Evolutionary conservation across 2,113 vertebrate species (phyloP).

Genomic region (Hemiscyllium ocellatum): DNA sequence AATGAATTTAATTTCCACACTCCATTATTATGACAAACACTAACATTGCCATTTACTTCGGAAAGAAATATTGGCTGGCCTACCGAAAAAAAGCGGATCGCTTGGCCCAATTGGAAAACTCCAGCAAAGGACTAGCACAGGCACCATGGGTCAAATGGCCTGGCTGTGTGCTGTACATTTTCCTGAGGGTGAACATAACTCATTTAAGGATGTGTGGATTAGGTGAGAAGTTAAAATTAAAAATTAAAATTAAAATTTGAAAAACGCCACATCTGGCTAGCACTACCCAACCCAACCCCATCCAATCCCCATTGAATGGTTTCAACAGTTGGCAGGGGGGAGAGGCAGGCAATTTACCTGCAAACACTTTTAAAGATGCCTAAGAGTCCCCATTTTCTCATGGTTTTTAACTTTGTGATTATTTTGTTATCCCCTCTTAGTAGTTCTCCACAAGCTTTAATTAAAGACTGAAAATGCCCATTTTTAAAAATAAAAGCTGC

Average conservation of each 20-base stretch:
- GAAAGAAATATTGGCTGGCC: neutral
- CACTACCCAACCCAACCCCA: neutral
- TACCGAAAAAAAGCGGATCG: neutral
- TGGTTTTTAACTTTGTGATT: neutral
- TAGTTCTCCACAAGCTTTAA: neutral
- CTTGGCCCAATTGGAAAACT: neutral
- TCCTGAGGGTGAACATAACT: neutral
- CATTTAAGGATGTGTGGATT: neutral
- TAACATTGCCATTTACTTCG: neutral
- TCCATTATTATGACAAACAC: neutral
- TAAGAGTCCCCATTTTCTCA: too few species aligned
- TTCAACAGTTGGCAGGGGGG: too few species aligned
- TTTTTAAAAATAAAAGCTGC: neutral
- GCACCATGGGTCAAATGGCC: neutral
- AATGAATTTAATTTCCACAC: neutral
- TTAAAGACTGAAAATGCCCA: neutral
- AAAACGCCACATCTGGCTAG: neutral
- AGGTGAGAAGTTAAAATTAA: neutral
- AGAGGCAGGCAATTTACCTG: too few species aligned
- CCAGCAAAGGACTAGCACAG: neutral
- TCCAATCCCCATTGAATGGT: neutral
- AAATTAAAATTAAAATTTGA: neutral
- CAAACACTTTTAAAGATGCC: too few species aligned
- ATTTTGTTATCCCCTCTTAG: neutral
- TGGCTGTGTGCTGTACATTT: neutral